A percentile compares a stretch with the other conserved stretches of the same genome.
These are phyloP conservation scores for Macropodus opercularis DNA, from an alignment of 2,797 vertebrate genomes.

Conservation along the genomic window DNA sequence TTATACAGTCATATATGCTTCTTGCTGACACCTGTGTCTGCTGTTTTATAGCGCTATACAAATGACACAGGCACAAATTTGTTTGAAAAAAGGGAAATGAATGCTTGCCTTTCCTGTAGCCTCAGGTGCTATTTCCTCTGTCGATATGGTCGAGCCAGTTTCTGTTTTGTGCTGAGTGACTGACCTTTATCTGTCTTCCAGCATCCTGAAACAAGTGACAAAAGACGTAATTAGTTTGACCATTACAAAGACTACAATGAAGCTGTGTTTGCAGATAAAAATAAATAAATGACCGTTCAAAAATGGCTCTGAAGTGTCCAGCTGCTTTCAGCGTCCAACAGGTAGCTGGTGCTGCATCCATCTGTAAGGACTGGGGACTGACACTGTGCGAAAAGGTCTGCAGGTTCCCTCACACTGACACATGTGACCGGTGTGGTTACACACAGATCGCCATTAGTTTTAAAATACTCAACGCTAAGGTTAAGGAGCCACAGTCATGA, in stretches of 20 bases:
- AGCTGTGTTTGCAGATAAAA: not conserved
- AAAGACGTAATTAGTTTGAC: not conserved
- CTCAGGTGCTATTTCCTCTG: constrained; percentile 22
- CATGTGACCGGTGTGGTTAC: no score
- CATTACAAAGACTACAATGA: not conserved
- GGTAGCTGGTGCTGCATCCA: not conserved
- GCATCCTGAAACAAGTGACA: not conserved
- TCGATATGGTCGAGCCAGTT: constrained; percentile 1
- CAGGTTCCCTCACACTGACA: no score
- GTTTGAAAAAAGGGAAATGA: constrained; percentile 34
- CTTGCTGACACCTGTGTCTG: not conserved
- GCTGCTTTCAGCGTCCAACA: not conserved
- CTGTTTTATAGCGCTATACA: not conserved
- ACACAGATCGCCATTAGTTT: no score
- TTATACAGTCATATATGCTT: not conserved
- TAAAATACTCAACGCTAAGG: no score
- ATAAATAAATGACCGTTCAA: not conserved
- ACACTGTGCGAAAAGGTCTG: no score
- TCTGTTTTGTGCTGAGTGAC: constrained; percentile 9
- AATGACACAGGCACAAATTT: constrained; percentile 4
- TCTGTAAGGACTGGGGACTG: no score
- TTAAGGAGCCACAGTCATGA: not conserved
- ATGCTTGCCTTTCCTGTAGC: constrained; percentile 18
- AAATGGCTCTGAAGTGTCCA: not conserved
- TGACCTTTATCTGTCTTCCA: not conserved